Base-by-base conservation (phyloP, 1,140 invertebrate species). In the Diorhabda sublineata region DNA sequence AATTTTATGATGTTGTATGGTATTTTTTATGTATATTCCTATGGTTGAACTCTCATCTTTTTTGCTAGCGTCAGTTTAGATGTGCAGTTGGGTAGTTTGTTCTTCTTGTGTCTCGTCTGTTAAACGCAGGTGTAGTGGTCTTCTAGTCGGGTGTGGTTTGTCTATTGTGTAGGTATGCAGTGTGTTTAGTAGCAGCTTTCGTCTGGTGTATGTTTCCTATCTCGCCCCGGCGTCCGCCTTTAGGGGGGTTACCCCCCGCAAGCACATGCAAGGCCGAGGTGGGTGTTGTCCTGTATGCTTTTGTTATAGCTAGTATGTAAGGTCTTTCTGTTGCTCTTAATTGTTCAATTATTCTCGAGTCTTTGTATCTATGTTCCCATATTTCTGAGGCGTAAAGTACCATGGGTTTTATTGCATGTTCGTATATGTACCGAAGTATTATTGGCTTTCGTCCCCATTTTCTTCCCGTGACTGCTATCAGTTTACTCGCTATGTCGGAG, bases 211-310 rank as follows among this genome's bases (percentile, higher is more conserved):
- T 6, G 4, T n/a, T 5, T 63, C 8, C 9, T 44, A 63, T 45
- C 3, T 11, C 9, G 6, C 58, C 42, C 9, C 9, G 8, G 71
- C 69, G 43, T 67, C 69, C 3, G 73, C 3, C 52, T 69, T 60
- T 3, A 71, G 67, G 7, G 74, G 74, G 56, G 66, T 45, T n/a
- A 42, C 61, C 2, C n/a, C 69, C 72, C n/a, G 69, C 63, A 44
- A 75, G 58, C 7, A 75, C 68, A n/a, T 70, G 45, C 0, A 74
- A 47, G 2, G 72, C 66, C 2, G 42, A 70, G 5, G 69, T 73
- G 11, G 71, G 41, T 11, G 11, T 11, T 11, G 11, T 11, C 11
- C 11, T 11, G 11, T 11, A 11, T 11, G 11, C 11, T 11, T 11
- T 11, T 5, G 58, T 66, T 42, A 74, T 59, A 2, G 58, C 64